Evolutionary conservation across 2,113 vertebrate species (phyloP), one percentile per base, ranked within the genome.

Genomic region (Misgurnus mizolepis): DNA sequence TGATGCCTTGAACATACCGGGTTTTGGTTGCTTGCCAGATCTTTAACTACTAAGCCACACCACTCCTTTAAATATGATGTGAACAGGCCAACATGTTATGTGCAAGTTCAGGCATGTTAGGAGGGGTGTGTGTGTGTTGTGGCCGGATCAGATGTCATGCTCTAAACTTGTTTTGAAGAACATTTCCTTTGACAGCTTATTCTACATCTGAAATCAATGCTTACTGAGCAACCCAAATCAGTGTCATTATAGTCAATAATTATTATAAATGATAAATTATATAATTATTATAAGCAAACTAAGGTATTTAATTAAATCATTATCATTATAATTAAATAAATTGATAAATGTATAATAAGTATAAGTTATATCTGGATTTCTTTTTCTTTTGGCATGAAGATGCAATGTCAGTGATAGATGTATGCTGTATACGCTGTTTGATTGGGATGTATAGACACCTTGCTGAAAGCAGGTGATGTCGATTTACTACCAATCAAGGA

Each of bases 41-140:
- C 15, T 47, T 47, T 49, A 64, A 64, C 41, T 47, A 12, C 40
- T 27, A 22, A 47, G 12, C 17, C 62, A 55, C 17, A 39, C 45
- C 22, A 49, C 27, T 66, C 6, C 49, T 77, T 77, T 53, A 22
- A 76, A 65, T 65, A 3, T 14, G 22, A 65, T 0, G 10, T 66
- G 43, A 40, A 41, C 15, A 61, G 18, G n/a, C 0, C 12, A 27
- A 18, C 41, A 41, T 6, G 7, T 53, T 34, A 73, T 53, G 43
- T 18, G 67, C 80, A 49, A 71, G 82, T 34, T 73, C 56, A 50
- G 67, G 55, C 84, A 65, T 83, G 84, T 80, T 58, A 70, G 56
- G 53, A 47, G 61, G 55, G 65, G 14, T 39, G 68, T 78, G 58
- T 34, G 45, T 70, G 39, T 39, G 84, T 43, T 76, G 43, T 58